Conservation (phyloP, 1,140 invertebrate genomes). For the Trichogramma pretiosum region DNA sequence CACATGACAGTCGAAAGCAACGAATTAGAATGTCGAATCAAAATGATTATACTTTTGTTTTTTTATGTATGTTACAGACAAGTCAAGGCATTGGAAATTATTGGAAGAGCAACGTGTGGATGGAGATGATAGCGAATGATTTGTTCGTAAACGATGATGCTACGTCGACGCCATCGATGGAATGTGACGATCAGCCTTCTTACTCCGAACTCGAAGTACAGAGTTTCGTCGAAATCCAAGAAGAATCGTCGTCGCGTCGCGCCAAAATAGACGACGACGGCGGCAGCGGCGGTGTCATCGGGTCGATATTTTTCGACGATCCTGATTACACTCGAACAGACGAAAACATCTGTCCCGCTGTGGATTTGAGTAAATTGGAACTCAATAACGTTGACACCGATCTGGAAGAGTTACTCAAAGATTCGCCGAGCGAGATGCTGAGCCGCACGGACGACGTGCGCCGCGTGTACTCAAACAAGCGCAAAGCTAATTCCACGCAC, state of each 20-base stretch:
- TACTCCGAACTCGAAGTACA: not conserved
- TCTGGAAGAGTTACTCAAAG: not conserved
- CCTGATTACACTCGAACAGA: not conserved
- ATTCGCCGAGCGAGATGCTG: not conserved
- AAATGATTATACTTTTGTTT: not conserved
- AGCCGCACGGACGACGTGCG: not conserved
- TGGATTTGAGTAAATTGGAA: not conserved
- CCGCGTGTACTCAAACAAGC: not conserved
- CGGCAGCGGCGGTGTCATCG: not conserved
- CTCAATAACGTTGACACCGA: not conserved
- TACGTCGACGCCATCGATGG: not conserved
- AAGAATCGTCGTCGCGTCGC: too few relatives aligned
- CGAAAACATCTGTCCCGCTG: not conserved
- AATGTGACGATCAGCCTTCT: not conserved
- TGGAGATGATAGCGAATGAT: not conserved
- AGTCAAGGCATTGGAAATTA: conserved; percentile 1
- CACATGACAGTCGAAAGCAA: not conserved
- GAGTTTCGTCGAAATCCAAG: conserved; percentile 2
- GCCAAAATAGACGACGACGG: not conserved
- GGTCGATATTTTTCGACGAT: not conserved
- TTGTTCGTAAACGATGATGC: not conserved
- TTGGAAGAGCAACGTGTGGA: conserved; percentile 6
- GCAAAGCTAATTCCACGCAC: not conserved
- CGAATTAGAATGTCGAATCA: not conserved
- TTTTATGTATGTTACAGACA: conserved; percentile 1